These are phyloP conservation scores for Vireo griseus DNA, from an alignment of 2,797 vertebrate species.

Conservation along the genomic window DNA sequence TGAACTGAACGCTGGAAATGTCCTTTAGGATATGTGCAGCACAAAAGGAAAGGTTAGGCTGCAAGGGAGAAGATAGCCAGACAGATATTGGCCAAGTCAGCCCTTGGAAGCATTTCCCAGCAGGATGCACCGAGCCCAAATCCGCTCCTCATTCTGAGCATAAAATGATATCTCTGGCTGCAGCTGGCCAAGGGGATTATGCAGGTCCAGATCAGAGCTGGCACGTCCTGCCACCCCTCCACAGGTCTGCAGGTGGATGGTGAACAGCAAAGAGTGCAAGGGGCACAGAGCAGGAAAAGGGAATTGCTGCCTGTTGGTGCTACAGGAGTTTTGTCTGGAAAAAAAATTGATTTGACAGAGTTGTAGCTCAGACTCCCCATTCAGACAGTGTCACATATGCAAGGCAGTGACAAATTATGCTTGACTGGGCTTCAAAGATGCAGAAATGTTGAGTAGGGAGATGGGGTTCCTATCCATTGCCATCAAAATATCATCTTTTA, in stretches of 20 bases:
- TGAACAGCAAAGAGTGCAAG: neutral
- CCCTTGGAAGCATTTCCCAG: neutral
- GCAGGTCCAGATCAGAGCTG: neutral
- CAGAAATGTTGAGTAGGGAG: conserved; percentile 39
- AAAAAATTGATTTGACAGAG: neutral
- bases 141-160: neutral
- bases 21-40: neutral
- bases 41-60: neutral
- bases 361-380: neutral
- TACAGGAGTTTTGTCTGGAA: neutral
- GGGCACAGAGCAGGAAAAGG: neutral
- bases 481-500: conserved; percentile 57
- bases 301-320: neutral
- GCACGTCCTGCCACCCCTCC: neutral
- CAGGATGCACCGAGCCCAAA: neutral
- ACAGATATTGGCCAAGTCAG: neutral
- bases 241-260: neutral
- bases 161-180: neutral
- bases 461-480: conserved; percentile 53
- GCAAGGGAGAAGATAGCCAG: neutral
- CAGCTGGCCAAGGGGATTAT: conserved; percentile 1
- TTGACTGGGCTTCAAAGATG: conserved; percentile 52
- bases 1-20: neutral
- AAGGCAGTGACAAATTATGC: conserved; percentile 44
- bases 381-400: neutral